phyloP scores from a whole-genome alignment of 2,797 vertebrate genomes.

The Pseudochromis fuscus region DNA sequence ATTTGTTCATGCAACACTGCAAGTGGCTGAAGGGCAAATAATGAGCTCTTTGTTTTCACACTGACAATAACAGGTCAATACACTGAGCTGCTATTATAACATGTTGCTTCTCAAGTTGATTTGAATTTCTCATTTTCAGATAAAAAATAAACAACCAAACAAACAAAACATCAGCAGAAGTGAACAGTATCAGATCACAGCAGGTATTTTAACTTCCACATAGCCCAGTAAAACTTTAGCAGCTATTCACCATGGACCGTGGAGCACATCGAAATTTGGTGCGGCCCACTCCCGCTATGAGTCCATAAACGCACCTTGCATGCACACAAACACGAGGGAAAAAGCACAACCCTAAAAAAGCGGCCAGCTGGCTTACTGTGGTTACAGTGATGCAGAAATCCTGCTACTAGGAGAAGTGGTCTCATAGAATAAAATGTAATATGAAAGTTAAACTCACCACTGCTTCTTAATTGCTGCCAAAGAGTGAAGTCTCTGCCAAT shows the following conservation, averaged over 20 bases:
- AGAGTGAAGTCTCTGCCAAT: too few relatives aligned
- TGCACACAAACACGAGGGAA: too few relatives aligned
- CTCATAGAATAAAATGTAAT: too few relatives aligned
- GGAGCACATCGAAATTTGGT: too few relatives aligned
- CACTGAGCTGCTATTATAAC: slow-evolving; percentile 17
- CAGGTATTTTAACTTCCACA: not conserved
- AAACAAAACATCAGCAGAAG: not conserved
- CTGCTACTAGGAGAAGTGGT: too few relatives aligned
- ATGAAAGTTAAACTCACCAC: too few relatives aligned
- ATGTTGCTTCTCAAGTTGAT: slow-evolving; percentile 6
- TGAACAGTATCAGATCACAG: not conserved
- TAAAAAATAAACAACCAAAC: not conserved
- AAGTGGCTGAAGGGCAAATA: slow-evolving; percentile 7
- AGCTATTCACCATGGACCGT: not conserved
- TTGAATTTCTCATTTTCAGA: slow-evolving; percentile 4
- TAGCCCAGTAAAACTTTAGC: not conserved
- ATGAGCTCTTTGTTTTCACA: slow-evolving; percentile 33
- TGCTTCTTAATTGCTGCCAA: too few relatives aligned
- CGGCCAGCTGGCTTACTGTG: too few relatives aligned
- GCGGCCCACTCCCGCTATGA: too few relatives aligned
- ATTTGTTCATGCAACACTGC: slow-evolving; percentile 25
- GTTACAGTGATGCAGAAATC: too few relatives aligned
- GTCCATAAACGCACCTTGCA: too few relatives aligned
- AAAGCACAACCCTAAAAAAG: too few relatives aligned
- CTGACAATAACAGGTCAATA: slow-evolving; percentile 28